A percentile compares a stretch with the other conserved stretches of the same genome.
These are phyloP conservation scores for Cydia fagiglandana DNA, from an alignment of 1,140 invertebrate species.

Conservation along the genomic window DNA sequence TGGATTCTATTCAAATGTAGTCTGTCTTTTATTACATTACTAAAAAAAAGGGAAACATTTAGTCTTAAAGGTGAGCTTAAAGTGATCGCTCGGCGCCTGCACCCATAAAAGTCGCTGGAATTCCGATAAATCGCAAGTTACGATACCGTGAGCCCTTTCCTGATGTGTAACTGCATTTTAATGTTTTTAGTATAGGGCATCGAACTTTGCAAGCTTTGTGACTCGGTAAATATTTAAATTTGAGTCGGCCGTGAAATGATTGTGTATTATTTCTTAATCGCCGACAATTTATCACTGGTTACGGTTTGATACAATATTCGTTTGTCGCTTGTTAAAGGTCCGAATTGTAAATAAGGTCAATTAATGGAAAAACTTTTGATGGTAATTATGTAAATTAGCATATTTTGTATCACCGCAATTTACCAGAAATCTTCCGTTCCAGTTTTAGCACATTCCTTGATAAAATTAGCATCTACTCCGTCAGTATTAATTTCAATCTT, in stretches of 20 bases:
- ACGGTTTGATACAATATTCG: not conserved
- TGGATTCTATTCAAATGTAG: not conserved
- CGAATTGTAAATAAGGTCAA: no score
- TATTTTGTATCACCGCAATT: no score
- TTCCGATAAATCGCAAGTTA: not conserved
- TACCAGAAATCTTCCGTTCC: no score
- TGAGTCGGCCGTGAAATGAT: not conserved
- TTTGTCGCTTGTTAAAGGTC: no score
- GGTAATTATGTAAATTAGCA: no score
- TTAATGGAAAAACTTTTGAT: no score
- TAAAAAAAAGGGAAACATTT: not conserved
- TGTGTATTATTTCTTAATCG: not conserved
- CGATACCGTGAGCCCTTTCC: not conserved
- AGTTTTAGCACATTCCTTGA: not conserved
- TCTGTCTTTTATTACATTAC: not conserved
- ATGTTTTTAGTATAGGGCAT: not conserved
- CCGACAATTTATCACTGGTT: not conserved
- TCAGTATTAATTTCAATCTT: not conserved
- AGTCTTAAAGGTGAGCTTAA: not conserved
- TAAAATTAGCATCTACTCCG: not conserved
- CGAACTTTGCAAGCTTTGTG: constrained; percentile 13
- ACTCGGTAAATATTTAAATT: constrained; percentile 3
- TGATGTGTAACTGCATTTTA: not conserved
- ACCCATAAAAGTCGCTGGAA: not conserved
- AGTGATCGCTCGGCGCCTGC: not conserved